Evolutionary conservation across 2,888 invertebrate genomes (phyloP).

Genomic region (Phrixothrix hirtus): DNA sequence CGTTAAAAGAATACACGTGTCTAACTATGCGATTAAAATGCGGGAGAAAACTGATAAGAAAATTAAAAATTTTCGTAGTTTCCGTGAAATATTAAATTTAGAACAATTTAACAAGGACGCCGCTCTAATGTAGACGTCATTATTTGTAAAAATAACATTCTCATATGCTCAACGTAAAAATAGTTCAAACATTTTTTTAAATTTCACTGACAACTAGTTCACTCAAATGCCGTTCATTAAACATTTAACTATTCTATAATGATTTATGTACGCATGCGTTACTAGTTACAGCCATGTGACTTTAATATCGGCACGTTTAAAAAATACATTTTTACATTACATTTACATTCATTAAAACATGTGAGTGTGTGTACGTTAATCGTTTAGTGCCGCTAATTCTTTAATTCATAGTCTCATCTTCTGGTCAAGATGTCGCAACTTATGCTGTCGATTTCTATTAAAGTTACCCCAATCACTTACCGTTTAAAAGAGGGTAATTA

Average conservation of each 20-base stretch:
- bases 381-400: neutral
- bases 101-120: conserved; percentile 26
- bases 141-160: conserved; percentile 48
- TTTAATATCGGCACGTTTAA: conserved; percentile 27
- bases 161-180: conserved; percentile 47
- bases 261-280: conserved; percentile 32
- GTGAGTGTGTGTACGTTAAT: neutral
- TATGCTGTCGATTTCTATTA: no score
- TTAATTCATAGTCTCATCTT: neutral
- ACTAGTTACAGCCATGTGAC: conserved; percentile 39
- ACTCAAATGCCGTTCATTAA: conserved; percentile 29
- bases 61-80: no score
- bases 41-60: no score
- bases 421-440: no score
- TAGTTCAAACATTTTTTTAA: conserved; percentile 42
- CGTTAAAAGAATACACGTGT: neutral
- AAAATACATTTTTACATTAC: conserved; percentile 5
- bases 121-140: conserved; percentile 41
- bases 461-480: no score
- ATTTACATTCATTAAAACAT: neutral
- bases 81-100: conserved; percentile 18
- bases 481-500: conserved; percentile 77
- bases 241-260: conserved; percentile 13
- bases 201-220: conserved; percentile 36
- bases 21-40: neutral